A percentile compares a stretch with the other conserved stretches of the same genome.
These are phyloP conservation scores for Papilio demoleus DNA, from an alignment of 2,888 invertebrate species.

Conservation along the genomic window DNA sequence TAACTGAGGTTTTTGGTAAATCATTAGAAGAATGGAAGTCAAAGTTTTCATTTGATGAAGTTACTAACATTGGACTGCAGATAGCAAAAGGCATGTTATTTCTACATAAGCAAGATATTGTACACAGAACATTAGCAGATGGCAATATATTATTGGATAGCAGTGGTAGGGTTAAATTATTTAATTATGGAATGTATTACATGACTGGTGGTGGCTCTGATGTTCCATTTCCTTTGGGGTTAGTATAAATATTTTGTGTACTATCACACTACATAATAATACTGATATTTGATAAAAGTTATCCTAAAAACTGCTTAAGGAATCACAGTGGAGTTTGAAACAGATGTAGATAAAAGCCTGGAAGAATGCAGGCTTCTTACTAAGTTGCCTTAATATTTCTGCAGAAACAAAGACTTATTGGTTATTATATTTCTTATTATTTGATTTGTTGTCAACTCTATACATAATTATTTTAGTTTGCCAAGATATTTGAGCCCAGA, in stretches of 20 bases:
- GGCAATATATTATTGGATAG: constrained; percentile 92
- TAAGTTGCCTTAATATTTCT: too few species aligned
- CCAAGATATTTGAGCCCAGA: constrained; percentile 93
- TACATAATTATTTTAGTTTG: constrained; percentile 80
- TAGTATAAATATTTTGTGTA: constrained; percentile 53
- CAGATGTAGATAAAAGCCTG: too few species aligned
- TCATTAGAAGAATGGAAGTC: constrained; percentile 83
- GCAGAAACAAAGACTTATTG: too few species aligned
- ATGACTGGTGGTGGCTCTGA: constrained; percentile 94
- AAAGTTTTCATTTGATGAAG: constrained; percentile 73
- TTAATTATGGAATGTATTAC: constrained; percentile 96
- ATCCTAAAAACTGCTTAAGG: too few species aligned
- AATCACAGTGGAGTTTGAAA: too few species aligned
- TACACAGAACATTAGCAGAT: constrained; percentile 91
- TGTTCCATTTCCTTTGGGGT: constrained; percentile 95
- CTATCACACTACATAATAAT: too few species aligned
- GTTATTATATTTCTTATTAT: background rate
- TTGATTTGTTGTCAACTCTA: too few species aligned
- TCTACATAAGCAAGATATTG: constrained; percentile 88
- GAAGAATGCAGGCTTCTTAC: too few species aligned
- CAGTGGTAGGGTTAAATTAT: constrained; percentile 90
- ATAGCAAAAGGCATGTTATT: constrained; percentile 88
- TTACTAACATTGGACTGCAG: constrained; percentile 88
- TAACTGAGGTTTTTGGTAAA: constrained; percentile 90
- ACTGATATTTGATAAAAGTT: too few species aligned